Conservation (phyloP, 2,888 invertebrate genomes). For the Drosophila mettleri region DNA sequence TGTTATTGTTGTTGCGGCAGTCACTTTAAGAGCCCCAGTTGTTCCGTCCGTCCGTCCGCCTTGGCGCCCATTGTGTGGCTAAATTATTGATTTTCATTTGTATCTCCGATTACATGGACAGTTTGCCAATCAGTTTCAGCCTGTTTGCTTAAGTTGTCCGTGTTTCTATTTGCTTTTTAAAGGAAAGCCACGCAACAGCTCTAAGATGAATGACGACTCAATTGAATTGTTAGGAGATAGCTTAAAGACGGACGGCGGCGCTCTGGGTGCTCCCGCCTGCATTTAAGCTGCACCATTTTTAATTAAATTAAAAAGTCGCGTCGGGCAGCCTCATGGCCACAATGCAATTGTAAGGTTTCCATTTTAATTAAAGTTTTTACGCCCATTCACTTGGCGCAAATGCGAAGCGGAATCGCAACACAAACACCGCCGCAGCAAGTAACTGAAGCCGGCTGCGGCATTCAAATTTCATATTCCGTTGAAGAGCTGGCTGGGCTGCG, state of each 20-base stretch:
- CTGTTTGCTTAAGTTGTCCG: constrained; percentile 31
- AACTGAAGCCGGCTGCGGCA: constrained; percentile 23
- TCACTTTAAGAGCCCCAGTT: constrained; percentile 55
- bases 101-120: constrained; percentile 63
- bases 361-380: constrained; percentile 78
- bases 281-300: constrained; percentile 45
- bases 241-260: constrained; percentile 26
- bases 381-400: constrained; percentile 66
- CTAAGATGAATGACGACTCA: constrained; percentile 53
- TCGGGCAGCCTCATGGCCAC: constrained; percentile 45
- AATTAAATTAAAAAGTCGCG: constrained; percentile 74
- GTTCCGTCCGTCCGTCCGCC: constrained; percentile 6
- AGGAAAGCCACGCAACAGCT: constrained; percentile 26
- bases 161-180: constrained; percentile 52
- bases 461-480: constrained; percentile 74
- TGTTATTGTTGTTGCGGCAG: constrained; percentile 35
- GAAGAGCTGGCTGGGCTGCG: constrained; percentile 30
- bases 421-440: constrained; percentile 49
- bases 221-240: constrained; percentile 14
- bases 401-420: constrained; percentile 56
- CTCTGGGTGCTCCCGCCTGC: constrained; percentile 5
- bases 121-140: constrained; percentile 49
- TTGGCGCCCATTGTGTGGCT: constrained; percentile 55
- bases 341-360: constrained; percentile 78
- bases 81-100: constrained; percentile 80